phyloP scores from a whole-genome alignment of 2,113 vertebrate species.

The Neotoma lepida region DNA sequence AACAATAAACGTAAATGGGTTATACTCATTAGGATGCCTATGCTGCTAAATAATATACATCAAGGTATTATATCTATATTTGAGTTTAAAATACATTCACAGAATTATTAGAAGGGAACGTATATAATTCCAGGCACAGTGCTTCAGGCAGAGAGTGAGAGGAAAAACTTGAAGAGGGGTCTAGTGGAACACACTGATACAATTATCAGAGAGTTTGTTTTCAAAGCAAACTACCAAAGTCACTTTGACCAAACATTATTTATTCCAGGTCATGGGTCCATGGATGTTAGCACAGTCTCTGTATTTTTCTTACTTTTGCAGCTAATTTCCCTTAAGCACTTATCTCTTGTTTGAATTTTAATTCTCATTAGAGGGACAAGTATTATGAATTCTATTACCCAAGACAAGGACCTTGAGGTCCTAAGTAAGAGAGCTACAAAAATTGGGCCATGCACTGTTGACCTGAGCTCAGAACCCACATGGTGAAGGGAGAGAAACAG shows the following conservation, averaged over 20 bases:
- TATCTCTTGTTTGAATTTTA: neutral
- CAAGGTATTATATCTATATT: neutral
- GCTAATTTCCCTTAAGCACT: neutral
- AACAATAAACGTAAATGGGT: constrained; percentile 55
- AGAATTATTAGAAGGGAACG: neutral
- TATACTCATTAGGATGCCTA: neutral
- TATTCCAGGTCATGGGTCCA: neutral
- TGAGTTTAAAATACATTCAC: neutral
- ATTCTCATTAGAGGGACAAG: neutral
- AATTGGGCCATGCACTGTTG: neutral
- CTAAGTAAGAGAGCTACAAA: neutral
- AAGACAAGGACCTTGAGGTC: neutral
- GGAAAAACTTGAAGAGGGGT: neutral
- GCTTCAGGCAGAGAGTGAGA: neutral
- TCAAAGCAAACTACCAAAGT: constrained; percentile 4
- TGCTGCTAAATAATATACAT: neutral
- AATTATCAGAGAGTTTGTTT: neutral
- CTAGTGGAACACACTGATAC: no score
- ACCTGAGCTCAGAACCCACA: neutral
- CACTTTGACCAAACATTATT: neutral
- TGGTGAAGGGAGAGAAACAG: neutral
- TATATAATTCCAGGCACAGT: neutral
- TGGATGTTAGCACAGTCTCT: neutral
- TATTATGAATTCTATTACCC: neutral
- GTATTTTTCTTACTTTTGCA: neutral